phyloP scores from a whole-genome alignment of 2,888 invertebrate genomes.

The Leptopilina drosophilae region DNA sequence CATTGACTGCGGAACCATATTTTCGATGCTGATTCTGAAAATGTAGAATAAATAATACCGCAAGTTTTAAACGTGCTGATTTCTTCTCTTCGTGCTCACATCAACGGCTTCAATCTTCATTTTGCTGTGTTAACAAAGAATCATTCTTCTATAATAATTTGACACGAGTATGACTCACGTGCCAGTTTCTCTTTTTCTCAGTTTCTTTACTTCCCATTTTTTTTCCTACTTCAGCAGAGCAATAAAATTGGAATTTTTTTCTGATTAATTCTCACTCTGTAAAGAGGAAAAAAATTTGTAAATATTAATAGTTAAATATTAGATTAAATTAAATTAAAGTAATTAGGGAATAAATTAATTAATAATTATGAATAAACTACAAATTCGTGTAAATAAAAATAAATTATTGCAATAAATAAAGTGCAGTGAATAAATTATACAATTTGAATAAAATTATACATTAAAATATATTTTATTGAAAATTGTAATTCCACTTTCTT shows the following conservation, averaged over 20 bases:
- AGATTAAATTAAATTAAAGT: too few relatives aligned
- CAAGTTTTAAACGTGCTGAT: slow-evolving; percentile 18
- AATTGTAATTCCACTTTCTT: slow-evolving; percentile 1
- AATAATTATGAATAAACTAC: too few relatives aligned
- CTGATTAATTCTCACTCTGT: too few relatives aligned
- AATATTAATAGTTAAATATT: too few relatives aligned
- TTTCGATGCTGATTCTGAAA: slow-evolving; percentile 15
- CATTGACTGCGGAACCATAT: slow-evolving; percentile 23
- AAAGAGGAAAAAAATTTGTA: too few relatives aligned
- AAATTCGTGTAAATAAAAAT: too few relatives aligned
- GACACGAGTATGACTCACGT: slow-evolving; percentile 10
- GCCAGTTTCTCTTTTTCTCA: neutral
- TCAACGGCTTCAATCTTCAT: slow-evolving; percentile 19
- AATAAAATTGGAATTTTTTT: too few relatives aligned
- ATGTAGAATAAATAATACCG: neutral
- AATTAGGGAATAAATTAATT: too few relatives aligned
- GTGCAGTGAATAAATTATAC: neutral
- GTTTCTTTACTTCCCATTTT: neutral
- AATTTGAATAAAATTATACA: neutral
- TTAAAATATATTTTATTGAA: slow-evolving; percentile 20
- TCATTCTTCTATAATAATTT: slow-evolving; percentile 7
- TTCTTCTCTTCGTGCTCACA: slow-evolving; percentile 26
- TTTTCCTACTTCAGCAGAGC: too few relatives aligned
- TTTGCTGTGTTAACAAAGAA: slow-evolving; percentile 11
- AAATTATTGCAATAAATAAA: too few relatives aligned